Conservation (phyloP, 2,113 vertebrate species). For the Salvelinus fontinalis region DNA sequence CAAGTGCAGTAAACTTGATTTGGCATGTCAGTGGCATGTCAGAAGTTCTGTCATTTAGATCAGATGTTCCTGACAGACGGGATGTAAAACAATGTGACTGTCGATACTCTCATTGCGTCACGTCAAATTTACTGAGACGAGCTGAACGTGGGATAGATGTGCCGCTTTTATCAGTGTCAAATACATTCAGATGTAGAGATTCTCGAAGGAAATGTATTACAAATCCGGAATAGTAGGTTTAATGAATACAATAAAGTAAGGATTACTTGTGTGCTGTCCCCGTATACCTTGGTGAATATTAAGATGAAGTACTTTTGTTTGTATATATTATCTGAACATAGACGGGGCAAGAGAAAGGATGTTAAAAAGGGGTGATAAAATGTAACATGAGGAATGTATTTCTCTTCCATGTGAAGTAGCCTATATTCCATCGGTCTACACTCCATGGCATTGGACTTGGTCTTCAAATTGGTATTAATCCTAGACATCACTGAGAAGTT, state of each 20-base stretch:
- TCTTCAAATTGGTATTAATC: neutral
- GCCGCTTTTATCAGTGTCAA: slow-evolving; percentile 9
- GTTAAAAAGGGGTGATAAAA: no score
- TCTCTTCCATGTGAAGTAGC: no score
- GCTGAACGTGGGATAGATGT: no score
- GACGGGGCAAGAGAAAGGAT: no score
- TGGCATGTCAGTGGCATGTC: neutral
- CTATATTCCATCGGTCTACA: no score
- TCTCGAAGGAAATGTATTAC: neutral
- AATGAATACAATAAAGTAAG: neutral
- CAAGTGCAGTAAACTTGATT: slow-evolving; percentile 67
- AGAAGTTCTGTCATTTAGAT: neutral
- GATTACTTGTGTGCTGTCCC: no score
- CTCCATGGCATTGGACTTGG: neutral
- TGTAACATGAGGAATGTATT: no score
- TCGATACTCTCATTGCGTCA: slow-evolving; percentile 11
- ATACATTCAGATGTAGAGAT: slow-evolving; percentile 1
- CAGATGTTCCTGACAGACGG: neutral
- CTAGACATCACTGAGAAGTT: neutral
- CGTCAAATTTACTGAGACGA: neutral
- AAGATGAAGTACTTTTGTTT: no score
- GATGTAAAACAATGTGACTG: no score
- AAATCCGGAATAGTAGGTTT: neutral
- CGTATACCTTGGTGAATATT: no score
- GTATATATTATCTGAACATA: no score